Base-by-base conservation (phyloP, 2,113 vertebrate species). In the Garra rufa region DNA sequence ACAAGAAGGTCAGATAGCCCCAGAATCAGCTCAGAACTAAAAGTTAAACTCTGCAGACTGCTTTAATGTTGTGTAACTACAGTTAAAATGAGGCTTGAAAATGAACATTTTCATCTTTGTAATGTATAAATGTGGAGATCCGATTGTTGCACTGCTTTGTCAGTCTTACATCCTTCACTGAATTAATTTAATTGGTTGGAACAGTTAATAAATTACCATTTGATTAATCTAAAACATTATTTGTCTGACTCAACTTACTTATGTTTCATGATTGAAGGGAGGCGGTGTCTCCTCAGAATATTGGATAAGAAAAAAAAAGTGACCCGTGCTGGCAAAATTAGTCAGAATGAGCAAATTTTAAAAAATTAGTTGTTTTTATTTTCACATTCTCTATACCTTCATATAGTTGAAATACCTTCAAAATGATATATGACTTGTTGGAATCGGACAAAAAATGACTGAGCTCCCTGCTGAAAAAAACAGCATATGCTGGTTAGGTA, bases 81-180 rank as follows among this genome's bases (percentile, higher is more conserved):
- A 46, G 34, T 55, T 44, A n/a, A 74, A 74, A 21, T 38, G 17
- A 38, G 55, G 9, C 26, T 48, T 9, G 15, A 50, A 67, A 41
- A n/a, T 8, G 24, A 30, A 17, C 2, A 41, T 46, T 48, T 83
- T 83, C 65, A n/a, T 90, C 89, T 52, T 87, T 57, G 43, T 30
- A 17, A 28, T 74, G 46, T 13, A 89, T 86, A 59, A 75, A 46
- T 87, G 87, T 88, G 86, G 63, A 86, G 19, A 41, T 41, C 9
- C 11, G 17, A 15, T 44, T 43, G 24, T 13, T 70, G 19, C 4
- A n/a, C 65, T n/a, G 57, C 57, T 21, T 55, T 48, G 13, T 69
- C 65, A 69, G 30, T 69, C 9, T 38, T 41, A 21, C 3, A 8
- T 69, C 17, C 15, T 21, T 17, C 17, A 69, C 30, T 38, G 8